Base-by-base conservation (phyloP, 2,888 invertebrate genomes). In the Kryphioiulus occultus region DNA sequence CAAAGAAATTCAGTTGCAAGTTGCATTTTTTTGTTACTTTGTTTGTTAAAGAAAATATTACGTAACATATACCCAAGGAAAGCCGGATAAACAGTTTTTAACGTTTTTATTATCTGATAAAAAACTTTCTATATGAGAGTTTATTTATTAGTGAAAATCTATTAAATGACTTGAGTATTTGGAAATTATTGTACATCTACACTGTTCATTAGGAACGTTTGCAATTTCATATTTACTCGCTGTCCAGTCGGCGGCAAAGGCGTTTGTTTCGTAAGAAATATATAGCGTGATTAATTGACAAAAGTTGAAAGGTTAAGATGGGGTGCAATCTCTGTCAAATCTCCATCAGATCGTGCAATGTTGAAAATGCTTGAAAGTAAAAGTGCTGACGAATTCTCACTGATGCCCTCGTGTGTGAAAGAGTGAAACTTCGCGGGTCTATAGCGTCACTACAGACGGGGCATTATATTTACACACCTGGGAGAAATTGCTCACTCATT, bases 381-480 rank as follows among this genome's bases (percentile, higher is more conserved):
- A 59, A 59, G 22, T 59, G 59, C 59, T 59, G 59, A 59, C 59
- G 59, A 59, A 59, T 59, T 59, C 59, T 59, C 59, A 59, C 59
- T 22, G 59, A 59, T 22, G 59, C 59, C 59, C 59, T 22, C 19
- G 59, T 59, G 59, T 59, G 59, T 7, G 22, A n/a, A n/a, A n/a
- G n/a, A 59, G 59, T 59, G 59, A 59, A 22, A 59, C 22, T 59
- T 59, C 59, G 59, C 59, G 59, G 22, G 59, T 59, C 9, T 59
- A 1, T 22, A 59, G 22, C 59, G 59, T 59, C 59, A 59, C 59
- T 59, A 5, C 7, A 59, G n/a, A 22, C 59, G 19, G n/a, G 59
- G 59, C 22, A 59, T 22, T 22, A 9, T 59, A 10, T 59, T 59
- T 59, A 59, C 59, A 59, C 59, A 59, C 59, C 59, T 59, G 59